Evolutionary conservation across 2,888 invertebrate species (phyloP), one percentile per base, ranked within the genome.

Genomic region (Phengaris alcon): DNA sequence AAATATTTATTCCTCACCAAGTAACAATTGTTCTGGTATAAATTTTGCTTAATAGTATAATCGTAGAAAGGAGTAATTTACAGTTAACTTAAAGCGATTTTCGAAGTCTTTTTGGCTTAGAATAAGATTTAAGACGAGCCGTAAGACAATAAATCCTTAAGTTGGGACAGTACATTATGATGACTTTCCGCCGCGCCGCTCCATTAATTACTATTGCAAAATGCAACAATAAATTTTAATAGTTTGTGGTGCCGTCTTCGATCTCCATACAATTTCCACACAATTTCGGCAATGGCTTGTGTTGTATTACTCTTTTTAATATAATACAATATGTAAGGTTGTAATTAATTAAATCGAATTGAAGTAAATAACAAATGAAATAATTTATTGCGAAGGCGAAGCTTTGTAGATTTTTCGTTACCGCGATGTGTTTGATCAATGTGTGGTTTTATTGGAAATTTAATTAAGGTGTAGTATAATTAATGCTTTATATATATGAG

Each of bases 221-320:
- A 57, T 1, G 22, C 22, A 22, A 22, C 22, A 57, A 15, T 15
- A 57, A 8, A 15, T 15, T 8, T 22, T 22, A 22, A 22, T 22
- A 22, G 0, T 22, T 22, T 15, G n/a, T 15, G n/a, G 8, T 57
- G n/a, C 15, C n/a, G 13, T n/a, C 35, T 35, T 35, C 15, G 46
- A 46, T 73, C 57, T 73, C 44, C 73, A 57, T 10, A 22, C 22
- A 22, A 22, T 22, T 22, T 22, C 22, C 22, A 22, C 22, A n/a
- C n/a, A n/a, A n/a, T n/a, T n/a, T n/a, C n/a, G n/a, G 57, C 59
- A 13, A 13, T 8, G 57, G 22, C 57, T 74, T 70, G 46, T 55
- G 68, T 68, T n/a, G 15, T 22, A 22, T 22, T 22, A 0, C 22
- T 22, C 22, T 22, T 22, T 22, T 22, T 22, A 22, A 0, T 22